Conservation (phyloP, 2,797 vertebrate species). For the Hirundo rustica region DNA sequence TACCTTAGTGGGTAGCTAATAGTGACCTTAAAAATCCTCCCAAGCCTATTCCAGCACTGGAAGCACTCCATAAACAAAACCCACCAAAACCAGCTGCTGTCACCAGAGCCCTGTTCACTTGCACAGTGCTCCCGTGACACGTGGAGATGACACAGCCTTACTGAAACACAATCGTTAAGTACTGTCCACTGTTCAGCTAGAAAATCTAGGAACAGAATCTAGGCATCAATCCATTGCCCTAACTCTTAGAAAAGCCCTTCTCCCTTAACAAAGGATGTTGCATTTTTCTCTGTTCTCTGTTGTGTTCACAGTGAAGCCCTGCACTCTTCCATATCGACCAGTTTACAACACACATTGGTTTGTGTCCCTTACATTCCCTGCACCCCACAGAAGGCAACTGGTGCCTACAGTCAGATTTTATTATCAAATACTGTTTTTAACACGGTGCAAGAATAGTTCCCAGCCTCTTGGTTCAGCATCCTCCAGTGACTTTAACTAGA, state of each 20-base stretch:
- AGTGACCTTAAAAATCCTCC: not conserved
- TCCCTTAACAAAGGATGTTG: not conserved
- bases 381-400: not conserved
- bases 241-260: not conserved
- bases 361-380: not conserved
- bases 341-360: not conserved
- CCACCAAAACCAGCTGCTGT: not conserved
- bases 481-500: not conserved
- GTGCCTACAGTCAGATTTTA: not conserved
- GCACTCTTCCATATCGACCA: rapidly evolving
- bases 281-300: not conserved
- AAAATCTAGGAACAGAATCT: not conserved
- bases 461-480: not conserved
- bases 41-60: not conserved
- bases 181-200: not conserved
- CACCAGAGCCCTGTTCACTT: not conserved
- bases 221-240: not conserved
- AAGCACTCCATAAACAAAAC: not conserved
- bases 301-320: not conserved
- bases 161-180: not conserved
- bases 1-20: not conserved
- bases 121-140: not conserved
- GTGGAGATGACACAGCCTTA: not conserved
- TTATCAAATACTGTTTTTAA: not conserved
- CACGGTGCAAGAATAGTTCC: not conserved